Percentiles rank a stretch among this genome's conserved stretches.
phyloP scores from a whole-genome alignment of 2,888 invertebrate genomes.

The Rotaria socialis region DNA sequence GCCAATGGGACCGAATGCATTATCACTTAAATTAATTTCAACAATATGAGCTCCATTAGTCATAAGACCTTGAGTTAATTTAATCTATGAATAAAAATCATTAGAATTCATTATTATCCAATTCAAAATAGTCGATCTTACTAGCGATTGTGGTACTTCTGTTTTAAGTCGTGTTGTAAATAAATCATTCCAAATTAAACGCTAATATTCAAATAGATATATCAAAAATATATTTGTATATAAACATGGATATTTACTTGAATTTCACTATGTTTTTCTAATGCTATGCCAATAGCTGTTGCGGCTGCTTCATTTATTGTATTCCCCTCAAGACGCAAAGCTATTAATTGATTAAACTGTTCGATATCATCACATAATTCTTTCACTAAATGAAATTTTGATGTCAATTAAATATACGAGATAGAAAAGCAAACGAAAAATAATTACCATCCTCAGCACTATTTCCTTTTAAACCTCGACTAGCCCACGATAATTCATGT shows the following conservation, averaged over 20 bases:
- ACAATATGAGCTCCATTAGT: constrained; percentile 73
- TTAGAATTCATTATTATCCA: constrained; percentile 60
- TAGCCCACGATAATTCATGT: constrained; percentile 75
- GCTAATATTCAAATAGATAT: constrained; percentile 51
- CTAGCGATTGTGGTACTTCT: constrained; percentile 86
- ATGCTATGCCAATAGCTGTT: constrained; percentile 73
- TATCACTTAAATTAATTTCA: constrained; percentile 87
- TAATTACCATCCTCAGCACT: constrained; percentile 73
- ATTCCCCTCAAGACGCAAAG: constrained; percentile 81
- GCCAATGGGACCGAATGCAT: constrained; percentile 79
- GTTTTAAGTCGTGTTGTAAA: constrained; percentile 89
- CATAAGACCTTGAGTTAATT: constrained; percentile 68
- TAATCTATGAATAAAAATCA: neutral
- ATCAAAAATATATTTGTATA: too few species aligned
- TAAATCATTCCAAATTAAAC: constrained; percentile 89
- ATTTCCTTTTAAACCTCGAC: constrained; percentile 73
- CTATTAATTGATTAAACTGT: constrained; percentile 68
- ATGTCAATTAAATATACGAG: constrained; percentile 56
- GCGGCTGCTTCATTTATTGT: constrained; percentile 86
- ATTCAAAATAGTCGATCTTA: constrained; percentile 57
- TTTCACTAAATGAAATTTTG: constrained; percentile 60
- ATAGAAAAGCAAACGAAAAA: neutral
- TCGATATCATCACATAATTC: constrained; percentile 72
- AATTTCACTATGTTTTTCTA: constrained; percentile 74
- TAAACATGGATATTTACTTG: constrained; percentile 50